A percentile compares a stretch with the other conserved stretches of the same genome.
phyloP scores from a whole-genome alignment of 2,797 vertebrate genomes.

The Myiotriccus ornatus region DNA sequence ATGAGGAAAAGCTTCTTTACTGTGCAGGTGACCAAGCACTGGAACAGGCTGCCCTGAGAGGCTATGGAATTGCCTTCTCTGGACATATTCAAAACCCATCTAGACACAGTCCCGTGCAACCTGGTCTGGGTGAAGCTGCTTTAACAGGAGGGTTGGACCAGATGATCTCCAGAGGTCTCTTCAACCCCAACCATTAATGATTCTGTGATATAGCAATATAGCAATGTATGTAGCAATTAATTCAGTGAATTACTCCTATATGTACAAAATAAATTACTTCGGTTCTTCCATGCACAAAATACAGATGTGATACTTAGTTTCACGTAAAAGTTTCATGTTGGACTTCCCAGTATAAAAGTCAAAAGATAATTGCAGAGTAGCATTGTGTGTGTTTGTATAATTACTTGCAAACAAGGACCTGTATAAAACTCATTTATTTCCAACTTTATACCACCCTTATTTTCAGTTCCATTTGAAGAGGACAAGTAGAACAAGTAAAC shows the following conservation, averaged over 20 bases:
- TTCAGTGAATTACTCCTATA: background rate
- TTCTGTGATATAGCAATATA: background rate
- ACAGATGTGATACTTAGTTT: background rate
- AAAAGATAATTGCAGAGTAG: background rate
- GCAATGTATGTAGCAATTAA: background rate
- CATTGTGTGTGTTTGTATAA: background rate
- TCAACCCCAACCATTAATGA: background rate
- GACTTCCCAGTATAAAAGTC: background rate
- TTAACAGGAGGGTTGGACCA: too few relatives aligned
- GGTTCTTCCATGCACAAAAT: background rate
- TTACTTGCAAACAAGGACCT: background rate
- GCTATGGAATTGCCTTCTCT: background rate
- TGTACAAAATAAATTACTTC: background rate
- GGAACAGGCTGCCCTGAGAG: background rate
- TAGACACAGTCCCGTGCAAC: background rate
- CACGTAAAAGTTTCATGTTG: accelerated
- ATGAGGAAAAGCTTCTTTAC: background rate
- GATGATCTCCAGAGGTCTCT: background rate
- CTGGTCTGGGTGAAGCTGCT: background rate
- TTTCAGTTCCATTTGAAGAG: background rate
- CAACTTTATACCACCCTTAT: background rate
- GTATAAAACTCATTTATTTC: background rate
- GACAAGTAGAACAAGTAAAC: background rate
- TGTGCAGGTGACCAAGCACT: background rate
- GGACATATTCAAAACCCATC: background rate